Evolutionary conservation across 2,113 vertebrate genomes (phyloP), one percentile per base, ranked within the genome.

Genomic region (Nannospalax galili): DNA sequence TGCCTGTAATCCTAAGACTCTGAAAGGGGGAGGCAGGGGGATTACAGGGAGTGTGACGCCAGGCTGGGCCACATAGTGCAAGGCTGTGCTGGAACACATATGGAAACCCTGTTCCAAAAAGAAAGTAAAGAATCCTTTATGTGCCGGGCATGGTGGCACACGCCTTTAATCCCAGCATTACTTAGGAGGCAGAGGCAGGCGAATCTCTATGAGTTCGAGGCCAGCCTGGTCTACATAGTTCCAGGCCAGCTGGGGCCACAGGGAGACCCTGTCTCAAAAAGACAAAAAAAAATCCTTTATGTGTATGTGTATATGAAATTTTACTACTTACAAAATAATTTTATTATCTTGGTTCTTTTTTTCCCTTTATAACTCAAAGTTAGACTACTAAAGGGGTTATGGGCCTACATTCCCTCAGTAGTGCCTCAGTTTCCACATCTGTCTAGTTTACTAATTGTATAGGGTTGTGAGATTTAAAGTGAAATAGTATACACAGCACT

Each of bases 311-410:
- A 6, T 22, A 48, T 95, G 89, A 35, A 72, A 78, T 81, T 89
- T 95, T 93, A 80, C n/a, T 84, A 64, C 35, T 95, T 93, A 73
- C 15, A 93, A 96, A 92, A 74, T 93, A 24, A 60, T 94, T 74
- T 94, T 48, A 70, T 91, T 93, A 65, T 64, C 9, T 87, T 77
- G 12, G n/a, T 86, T 62, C 10, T 72, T 69, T 82, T 77, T 84
- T 52, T 35, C 10, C 90, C 60, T 30, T 75, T 56, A 48, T 84
- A 84, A 37, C 15, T 26, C 14, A 14, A 90, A 78, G 64, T 86
- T 69, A 79, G 32, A 16, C 19, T 94, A 30, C 37, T 12, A 84
- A 62, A 60, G 37, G 65, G 32, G 28, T 73, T 86, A 85, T 93
- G 58, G 40, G 69, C 77, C 79, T 73, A 37, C 28, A 75, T 20